Conservation (phyloP, 2,797 vertebrate species). For the Odontamblyopus rebecca region DNA sequence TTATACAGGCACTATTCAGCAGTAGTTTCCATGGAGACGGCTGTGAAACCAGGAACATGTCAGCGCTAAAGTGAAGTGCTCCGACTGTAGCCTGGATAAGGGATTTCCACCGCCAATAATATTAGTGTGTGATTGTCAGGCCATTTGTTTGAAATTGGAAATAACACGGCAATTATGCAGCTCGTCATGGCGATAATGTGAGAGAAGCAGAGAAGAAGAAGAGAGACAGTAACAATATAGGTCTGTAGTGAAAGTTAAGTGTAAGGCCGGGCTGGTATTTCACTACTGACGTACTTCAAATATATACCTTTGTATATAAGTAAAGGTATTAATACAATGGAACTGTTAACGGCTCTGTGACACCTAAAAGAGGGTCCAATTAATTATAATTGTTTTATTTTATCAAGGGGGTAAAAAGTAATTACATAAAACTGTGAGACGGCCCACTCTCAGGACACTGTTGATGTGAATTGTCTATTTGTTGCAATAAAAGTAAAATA, state of each 20-base stretch:
- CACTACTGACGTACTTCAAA: not conserved
- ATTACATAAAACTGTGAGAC: too few species aligned
- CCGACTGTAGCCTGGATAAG: conserved; percentile 9
- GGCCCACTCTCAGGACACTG: too few species aligned
- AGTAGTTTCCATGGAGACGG: conserved; percentile 64
- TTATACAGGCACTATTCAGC: conserved; percentile 57
- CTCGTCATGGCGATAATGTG: not conserved
- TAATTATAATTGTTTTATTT: too few species aligned
- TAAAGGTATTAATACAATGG: too few species aligned
- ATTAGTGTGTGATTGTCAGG: not conserved
- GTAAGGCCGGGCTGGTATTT: not conserved
- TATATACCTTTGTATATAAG: too few species aligned
- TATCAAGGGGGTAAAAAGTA: too few species aligned
- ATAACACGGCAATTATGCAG: not conserved
- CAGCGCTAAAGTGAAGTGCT: conserved; percentile 24
- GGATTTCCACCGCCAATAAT: not conserved
- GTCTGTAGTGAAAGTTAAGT: not conserved
- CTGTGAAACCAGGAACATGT: conserved; percentile 39
- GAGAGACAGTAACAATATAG: not conserved
- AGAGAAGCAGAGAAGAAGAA: not conserved
- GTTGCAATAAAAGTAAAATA: too few species aligned
- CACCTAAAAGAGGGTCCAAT: too few species aligned
- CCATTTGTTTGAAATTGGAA: not conserved
- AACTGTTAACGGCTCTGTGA: too few species aligned
- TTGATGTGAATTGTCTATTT: too few species aligned